phyloP scores from a whole-genome alignment of 2,888 invertebrate species.

The Leptodirus hochenwartii region DNA sequence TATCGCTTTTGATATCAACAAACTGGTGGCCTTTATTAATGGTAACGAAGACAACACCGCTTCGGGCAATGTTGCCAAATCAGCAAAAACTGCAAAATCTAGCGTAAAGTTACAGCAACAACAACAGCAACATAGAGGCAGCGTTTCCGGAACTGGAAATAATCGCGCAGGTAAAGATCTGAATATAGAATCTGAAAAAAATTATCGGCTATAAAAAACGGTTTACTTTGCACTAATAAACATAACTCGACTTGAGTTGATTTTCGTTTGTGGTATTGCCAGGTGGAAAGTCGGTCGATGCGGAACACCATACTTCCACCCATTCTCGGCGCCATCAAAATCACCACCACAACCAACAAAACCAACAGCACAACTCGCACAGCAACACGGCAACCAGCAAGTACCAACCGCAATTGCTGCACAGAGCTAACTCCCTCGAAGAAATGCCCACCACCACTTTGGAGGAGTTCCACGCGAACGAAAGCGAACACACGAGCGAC shows the following conservation, averaged over 20 bases:
- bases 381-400: too few relatives aligned
- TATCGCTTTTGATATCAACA: conserved; percentile 48
- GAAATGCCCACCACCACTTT: conserved; percentile 62
- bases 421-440: conserved; percentile 63
- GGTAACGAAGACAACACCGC: conserved; percentile 32
- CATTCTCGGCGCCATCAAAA: too few relatives aligned
- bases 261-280: neutral
- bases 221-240: too few relatives aligned
- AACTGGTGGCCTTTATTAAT: conserved; percentile 61
- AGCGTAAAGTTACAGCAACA: too few relatives aligned
- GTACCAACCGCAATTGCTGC: conserved; percentile 30
- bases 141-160: conserved; percentile 10
- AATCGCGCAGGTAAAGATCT: conserved; percentile 22
- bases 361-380: too few relatives aligned
- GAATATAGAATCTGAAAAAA: conserved; percentile 32
- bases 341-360: too few relatives aligned
- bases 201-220: conserved; percentile 24
- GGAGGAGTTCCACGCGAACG: conserved; percentile 40
- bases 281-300: neutral
- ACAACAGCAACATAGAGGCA: too few relatives aligned
- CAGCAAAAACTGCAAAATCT: too few relatives aligned
- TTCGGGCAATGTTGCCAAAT: conserved; percentile 19
- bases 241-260: too few relatives aligned
- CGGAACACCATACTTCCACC: too few relatives aligned
- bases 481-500: conserved; percentile 14